A percentile compares a stretch with the other conserved stretches of the same genome.
Conservation (phyloP, 2,888 invertebrate genomes). For the Conops quadrifasciatus region DNA sequence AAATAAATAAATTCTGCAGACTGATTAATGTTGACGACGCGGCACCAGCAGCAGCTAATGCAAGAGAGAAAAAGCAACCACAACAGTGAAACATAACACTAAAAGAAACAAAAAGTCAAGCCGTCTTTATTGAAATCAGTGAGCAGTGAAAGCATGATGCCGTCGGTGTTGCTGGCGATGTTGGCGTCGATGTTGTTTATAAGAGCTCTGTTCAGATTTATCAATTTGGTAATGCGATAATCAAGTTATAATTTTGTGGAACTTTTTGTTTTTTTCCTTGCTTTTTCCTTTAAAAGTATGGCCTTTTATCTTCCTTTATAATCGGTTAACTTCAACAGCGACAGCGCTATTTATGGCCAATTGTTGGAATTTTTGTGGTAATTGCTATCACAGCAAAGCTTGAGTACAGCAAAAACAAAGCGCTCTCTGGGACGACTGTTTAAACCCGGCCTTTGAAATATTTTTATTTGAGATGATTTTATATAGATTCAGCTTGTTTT, state of each 20-base stretch:
- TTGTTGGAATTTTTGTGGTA: background rate
- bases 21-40: constrained; percentile 26
- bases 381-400: background rate
- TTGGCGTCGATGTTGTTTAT: background rate
- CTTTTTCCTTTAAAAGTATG: no score
- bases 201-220: no score
- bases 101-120: background rate
- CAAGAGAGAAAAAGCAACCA: background rate
- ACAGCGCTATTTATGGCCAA: background rate
- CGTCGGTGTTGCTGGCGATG: background rate
- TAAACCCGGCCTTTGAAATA: no score
- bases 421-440: no score
- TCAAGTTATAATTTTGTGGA: no score
- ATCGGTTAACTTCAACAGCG: background rate
- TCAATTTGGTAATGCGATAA: no score
- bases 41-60: background rate
- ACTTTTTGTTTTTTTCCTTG: no score
- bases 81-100: background rate
- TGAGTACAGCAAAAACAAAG: background rate
- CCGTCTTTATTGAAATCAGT: no score
- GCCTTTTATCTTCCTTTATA: background rate
- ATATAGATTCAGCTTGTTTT: no score
- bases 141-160: background rate
- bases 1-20: constrained; percentile 27
- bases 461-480: no score